These are phyloP conservation scores for Oligia strigilis DNA, from an alignment of 2,888 invertebrate genomes.

Conservation along the genomic window DNA sequence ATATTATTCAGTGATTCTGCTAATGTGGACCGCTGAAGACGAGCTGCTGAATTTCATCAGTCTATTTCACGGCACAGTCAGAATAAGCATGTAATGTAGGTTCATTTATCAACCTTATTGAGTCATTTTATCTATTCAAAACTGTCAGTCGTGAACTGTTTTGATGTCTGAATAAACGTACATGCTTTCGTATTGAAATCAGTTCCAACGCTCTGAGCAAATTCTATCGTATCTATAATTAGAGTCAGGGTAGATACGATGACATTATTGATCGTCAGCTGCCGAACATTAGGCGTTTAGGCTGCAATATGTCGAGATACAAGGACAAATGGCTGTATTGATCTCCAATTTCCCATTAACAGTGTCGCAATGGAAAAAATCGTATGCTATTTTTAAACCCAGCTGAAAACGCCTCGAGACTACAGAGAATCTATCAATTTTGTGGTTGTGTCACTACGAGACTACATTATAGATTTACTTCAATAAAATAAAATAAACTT, in stretches of 20 bases:
- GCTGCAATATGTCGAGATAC: constrained; percentile 1
- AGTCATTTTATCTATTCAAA: constrained; percentile 6
- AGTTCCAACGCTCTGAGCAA: constrained; percentile 17
- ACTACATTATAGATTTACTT: not conserved
- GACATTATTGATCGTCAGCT: constrained; percentile 9
- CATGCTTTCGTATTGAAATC: constrained; percentile 33
- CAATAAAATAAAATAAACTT: not conserved
- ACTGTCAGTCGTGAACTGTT: constrained; percentile 13
- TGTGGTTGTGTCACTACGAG: not conserved
- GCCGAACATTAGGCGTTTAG: constrained; percentile 10
- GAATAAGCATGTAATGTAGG: not conserved
- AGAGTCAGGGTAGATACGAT: constrained; percentile 20
- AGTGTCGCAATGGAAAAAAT: not conserved
- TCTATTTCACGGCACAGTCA: not conserved
- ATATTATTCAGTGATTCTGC: not conserved
- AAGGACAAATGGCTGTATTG: constrained; percentile 19
- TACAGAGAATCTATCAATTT: not conserved
- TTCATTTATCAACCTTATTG: not conserved
- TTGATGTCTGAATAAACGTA: constrained; percentile 17
- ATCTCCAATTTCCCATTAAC: constrained; percentile 22
- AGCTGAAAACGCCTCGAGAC: not conserved
- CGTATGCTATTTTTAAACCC: not conserved
- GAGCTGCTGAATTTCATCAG: not conserved
- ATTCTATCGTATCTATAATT: constrained; percentile 12
- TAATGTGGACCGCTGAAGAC: not conserved